Conservation (phyloP, 2,797 vertebrate species). For the Halcyon leucocephala region DNA sequence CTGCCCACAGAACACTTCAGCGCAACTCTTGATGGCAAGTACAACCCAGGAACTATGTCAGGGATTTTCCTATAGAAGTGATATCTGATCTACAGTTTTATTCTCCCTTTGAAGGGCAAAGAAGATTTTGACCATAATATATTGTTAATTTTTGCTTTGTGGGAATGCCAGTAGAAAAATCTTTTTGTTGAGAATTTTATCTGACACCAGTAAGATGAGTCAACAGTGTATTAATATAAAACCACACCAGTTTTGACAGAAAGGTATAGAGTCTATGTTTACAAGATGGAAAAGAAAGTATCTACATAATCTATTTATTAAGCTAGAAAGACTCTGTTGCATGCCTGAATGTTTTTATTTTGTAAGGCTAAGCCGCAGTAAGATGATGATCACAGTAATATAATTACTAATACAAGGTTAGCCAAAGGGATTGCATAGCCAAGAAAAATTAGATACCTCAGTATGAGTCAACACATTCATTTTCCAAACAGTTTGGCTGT, state of each 20-base stretch:
- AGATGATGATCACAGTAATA: neutral
- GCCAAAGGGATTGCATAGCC: conserved; percentile 21
- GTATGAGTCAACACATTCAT: conserved; percentile 44
- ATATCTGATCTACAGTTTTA: neutral
- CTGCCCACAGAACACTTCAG: neutral
- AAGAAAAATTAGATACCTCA: conserved; percentile 46
- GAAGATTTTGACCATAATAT: neutral
- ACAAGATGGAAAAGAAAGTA: neutral
- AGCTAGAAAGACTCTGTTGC: neutral
- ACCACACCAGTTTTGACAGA: neutral
- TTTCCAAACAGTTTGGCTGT: conserved; percentile 14
- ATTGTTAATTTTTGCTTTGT: neutral
- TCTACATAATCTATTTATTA: neutral
- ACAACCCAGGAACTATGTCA: neutral
- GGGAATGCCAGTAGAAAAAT: neutral
- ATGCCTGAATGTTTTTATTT: neutral
- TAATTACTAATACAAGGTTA: conserved; percentile 47
- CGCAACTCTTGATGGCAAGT: neutral
- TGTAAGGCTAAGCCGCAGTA: conserved; percentile 14
- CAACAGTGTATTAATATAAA: neutral
- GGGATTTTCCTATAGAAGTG: neutral
- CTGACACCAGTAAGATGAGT: neutral
- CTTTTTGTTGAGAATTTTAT: neutral
- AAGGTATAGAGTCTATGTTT: neutral
- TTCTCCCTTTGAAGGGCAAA: neutral